Percentiles rank a stretch among this genome's conserved stretches.
phyloP scores from a whole-genome alignment of 2,113 vertebrate genomes.

The Eolophus roseicapilla region DNA sequence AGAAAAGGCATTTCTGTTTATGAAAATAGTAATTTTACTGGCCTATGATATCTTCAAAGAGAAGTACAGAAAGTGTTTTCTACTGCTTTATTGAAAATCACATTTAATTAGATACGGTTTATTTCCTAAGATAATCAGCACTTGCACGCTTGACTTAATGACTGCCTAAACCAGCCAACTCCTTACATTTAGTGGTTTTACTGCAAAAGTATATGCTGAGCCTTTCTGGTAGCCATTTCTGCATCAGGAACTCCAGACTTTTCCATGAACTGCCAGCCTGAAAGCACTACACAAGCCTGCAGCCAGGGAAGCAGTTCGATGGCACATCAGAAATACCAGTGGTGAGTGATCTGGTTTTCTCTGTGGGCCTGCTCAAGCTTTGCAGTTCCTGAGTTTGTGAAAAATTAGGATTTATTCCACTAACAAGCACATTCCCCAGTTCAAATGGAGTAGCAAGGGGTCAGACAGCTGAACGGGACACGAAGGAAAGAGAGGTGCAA shows the following conservation, averaged over 20 bases:
- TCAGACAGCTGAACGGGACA: not conserved
- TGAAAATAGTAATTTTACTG: not conserved
- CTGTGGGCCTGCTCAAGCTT: not conserved
- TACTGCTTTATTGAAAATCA: not conserved
- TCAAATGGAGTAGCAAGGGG: not conserved
- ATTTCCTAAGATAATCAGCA: not conserved
- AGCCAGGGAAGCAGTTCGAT: not conserved
- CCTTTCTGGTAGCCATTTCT: not conserved
- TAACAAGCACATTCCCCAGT: not conserved
- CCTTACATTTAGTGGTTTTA: not conserved
- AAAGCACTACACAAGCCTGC: not conserved
- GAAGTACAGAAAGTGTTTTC: not conserved
- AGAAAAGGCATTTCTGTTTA: not conserved
- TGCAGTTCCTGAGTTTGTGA: not conserved
- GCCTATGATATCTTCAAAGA: not conserved
- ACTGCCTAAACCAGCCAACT: not conserved
- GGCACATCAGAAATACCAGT: not conserved
- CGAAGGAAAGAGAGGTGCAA: not conserved
- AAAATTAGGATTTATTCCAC: not conserved
- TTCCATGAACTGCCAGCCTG: not conserved
- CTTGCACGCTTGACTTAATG: not conserved
- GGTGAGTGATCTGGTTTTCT: not conserved
- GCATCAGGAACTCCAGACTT: not conserved
- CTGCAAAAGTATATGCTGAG: not conserved
- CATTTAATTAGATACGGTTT: not conserved